Conservation (phyloP, 2,888 invertebrate genomes). For the Graphium colonna region DNA sequence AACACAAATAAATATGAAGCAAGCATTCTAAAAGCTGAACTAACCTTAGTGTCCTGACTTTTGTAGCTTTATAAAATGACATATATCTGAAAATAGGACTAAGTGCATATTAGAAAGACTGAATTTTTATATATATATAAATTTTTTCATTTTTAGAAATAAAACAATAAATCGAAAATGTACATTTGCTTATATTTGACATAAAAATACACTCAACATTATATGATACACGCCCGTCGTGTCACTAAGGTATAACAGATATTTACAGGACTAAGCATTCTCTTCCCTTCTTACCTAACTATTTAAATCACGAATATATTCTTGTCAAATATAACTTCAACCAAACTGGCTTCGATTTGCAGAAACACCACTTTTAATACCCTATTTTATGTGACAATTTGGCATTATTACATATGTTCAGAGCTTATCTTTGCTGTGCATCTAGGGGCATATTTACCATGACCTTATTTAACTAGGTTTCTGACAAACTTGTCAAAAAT, state of each 20-base stretch:
- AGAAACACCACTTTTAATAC: no score
- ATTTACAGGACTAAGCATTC: slow-evolving; percentile 39
- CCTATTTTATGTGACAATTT: no score
- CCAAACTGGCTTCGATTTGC: no score
- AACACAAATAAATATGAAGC: not conserved
- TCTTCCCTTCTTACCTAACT: not conserved
- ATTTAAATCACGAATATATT: slow-evolving; percentile 5
- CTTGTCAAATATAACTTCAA: no score
- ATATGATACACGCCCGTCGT: slow-evolving; percentile 49
- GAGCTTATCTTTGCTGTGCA: no score
- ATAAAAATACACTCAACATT: slow-evolving; percentile 68
- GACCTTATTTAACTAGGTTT: no score
- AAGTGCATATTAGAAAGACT: no score
- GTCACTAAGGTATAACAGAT: slow-evolving; percentile 38
- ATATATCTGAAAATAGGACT: not conserved
- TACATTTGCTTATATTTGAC: slow-evolving; percentile 75
- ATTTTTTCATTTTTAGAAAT: slow-evolving; percentile 9
- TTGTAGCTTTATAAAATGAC: not conserved
- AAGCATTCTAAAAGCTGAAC: slow-evolving; percentile 13
- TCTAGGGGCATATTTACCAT: no score
- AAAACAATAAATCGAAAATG: slow-evolving; percentile 48
- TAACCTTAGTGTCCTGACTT: slow-evolving; percentile 15
- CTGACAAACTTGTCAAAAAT: not conserved
- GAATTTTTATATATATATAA: no score
- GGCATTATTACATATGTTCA: no score